Evolutionary conservation across 2,113 vertebrate genomes (phyloP).

Genomic region (Setophaga petechia): DNA sequence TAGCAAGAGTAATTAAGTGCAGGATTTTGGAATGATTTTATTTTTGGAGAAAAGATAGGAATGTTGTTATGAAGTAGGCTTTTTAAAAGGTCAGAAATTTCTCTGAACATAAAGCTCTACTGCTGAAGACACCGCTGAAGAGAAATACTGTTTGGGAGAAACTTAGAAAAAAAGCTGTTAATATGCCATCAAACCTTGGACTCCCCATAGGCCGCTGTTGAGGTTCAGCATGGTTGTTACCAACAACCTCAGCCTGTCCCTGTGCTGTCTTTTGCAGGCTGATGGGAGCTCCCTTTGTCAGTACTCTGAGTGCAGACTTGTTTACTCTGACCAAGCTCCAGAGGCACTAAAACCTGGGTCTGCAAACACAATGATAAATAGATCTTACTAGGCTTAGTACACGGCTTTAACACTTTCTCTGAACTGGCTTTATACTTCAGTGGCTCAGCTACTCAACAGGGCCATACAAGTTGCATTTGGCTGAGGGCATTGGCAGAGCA

Average conservation of each 20-base stretch:
- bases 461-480: background rate
- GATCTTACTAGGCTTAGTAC: background rate
- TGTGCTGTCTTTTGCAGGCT: background rate
- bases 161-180: background rate
- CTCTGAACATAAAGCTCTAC: background rate
- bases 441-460: background rate
- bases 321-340: background rate
- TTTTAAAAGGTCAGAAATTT: background rate
- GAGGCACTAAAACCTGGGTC: background rate
- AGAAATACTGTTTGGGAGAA: background rate
- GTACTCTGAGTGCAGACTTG: background rate
- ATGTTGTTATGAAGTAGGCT: background rate
- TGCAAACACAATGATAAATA: background rate
- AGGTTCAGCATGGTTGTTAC: background rate
- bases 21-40: rapidly evolving
- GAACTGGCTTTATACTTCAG: background rate
- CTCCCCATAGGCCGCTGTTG: background rate
- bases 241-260: background rate
- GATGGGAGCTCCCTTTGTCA: background rate
- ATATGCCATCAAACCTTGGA: background rate
- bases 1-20: background rate
- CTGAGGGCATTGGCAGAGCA: background rate
- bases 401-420: background rate
- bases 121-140: background rate
- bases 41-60: background rate